phyloP scores from a whole-genome alignment of 2,113 vertebrate genomes.

The Mastomys coucha region DNA sequence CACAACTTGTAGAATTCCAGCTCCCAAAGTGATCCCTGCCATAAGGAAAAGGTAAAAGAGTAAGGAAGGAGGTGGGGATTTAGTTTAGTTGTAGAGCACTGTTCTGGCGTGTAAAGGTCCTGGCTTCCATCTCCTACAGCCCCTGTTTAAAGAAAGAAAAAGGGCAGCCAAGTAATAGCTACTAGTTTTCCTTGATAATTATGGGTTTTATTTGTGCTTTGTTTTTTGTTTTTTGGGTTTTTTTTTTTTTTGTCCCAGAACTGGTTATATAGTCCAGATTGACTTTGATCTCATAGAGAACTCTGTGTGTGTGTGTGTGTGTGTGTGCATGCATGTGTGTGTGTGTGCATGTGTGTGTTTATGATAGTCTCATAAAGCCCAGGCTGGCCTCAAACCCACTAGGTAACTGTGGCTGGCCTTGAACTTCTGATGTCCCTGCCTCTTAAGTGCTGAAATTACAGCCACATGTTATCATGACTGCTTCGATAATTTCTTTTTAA shows the following conservation, averaged over 20 bases:
- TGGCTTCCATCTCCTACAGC: not conserved
- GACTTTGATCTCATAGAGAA: not conserved
- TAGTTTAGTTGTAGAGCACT: not conserved
- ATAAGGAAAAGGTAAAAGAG: not conserved
- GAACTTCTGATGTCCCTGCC: not conserved
- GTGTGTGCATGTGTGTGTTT: no score
- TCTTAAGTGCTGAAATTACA: not conserved
- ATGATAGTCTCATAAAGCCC: not conserved
- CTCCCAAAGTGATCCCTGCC: not conserved
- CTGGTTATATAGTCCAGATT: not conserved
- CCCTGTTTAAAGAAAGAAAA: no score
- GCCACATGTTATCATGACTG: not conserved
- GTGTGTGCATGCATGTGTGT: no score
- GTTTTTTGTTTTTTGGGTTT: not conserved
- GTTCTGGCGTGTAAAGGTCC: no score
- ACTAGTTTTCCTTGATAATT: not conserved
- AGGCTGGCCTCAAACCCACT: not conserved
- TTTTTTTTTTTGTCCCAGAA: not conserved
- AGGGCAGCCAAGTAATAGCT: not conserved
- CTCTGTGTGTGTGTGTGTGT: no score
- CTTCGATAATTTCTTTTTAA: not conserved
- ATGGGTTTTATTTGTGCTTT: no score
- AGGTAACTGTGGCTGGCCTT: not conserved
- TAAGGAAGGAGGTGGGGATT: not conserved
- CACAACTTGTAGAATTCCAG: constrained; percentile 6